These are phyloP conservation scores for Camponotus pennsylvanicus DNA, from an alignment of 1,140 invertebrate species.

Conservation along the genomic window DNA sequence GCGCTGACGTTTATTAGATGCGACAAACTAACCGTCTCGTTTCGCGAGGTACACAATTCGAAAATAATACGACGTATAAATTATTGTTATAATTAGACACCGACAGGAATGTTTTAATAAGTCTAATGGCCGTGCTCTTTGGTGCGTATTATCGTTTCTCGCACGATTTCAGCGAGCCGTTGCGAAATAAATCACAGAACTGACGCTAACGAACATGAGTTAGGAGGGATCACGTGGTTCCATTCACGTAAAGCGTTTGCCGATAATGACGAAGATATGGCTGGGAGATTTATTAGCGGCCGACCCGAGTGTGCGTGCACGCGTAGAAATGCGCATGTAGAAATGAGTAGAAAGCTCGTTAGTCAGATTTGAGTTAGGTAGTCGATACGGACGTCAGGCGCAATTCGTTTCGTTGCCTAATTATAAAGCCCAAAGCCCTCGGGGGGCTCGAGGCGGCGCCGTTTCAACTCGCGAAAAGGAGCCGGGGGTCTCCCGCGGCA, in stretches of 20 bases:
- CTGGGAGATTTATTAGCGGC: slow-evolving; percentile 81
- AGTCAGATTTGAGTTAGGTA: slow-evolving; percentile 83
- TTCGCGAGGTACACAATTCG: slow-evolving; percentile 29
- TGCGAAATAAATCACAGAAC: slow-evolving; percentile 66
- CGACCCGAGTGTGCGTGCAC: slow-evolving; percentile 47
- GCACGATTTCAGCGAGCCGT: slow-evolving; percentile 61
- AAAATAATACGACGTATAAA: slow-evolving; percentile 40
- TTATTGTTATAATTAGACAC: slow-evolving; percentile 52
- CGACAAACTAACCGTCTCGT: slow-evolving; percentile 39
- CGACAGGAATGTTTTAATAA: slow-evolving; percentile 58
- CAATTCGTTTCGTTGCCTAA: slow-evolving; percentile 85
- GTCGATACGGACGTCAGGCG: slow-evolving; percentile 83
- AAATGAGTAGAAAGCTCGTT: slow-evolving; percentile 82
- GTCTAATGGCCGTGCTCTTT: slow-evolving; percentile 28
- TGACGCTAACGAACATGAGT: slow-evolving; percentile 67
- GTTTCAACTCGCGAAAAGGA: slow-evolving; percentile 74
- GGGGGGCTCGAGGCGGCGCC: slow-evolving; percentile 66
- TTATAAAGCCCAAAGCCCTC: slow-evolving; percentile 81
- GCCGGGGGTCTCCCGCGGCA: slow-evolving; percentile 61
- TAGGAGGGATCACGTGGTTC: slow-evolving; percentile 64
- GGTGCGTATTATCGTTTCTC: slow-evolving; percentile 52
- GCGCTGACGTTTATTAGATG: not conserved
- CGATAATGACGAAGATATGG: slow-evolving; percentile 76
- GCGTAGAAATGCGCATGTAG: slow-evolving; percentile 67
- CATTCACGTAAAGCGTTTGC: slow-evolving; percentile 69